Conservation (phyloP, 1,140 invertebrate genomes). For the Argopecten irradians region DNA sequence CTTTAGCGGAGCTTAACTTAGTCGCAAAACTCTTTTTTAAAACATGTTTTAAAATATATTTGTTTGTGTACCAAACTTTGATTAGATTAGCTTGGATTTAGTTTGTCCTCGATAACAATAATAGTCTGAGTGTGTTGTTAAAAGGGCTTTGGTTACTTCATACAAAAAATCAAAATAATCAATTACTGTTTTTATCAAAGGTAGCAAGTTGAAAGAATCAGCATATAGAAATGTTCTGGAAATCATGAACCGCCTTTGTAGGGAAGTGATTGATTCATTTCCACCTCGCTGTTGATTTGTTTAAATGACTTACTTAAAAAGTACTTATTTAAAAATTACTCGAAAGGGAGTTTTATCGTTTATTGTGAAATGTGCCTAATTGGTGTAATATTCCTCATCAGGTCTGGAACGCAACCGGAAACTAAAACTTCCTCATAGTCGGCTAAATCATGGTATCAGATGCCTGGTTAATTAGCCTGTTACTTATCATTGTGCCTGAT, state of each 20-base stretch:
- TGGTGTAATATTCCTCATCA: background rate
- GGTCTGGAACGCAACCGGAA: background rate
- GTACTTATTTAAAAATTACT: background rate
- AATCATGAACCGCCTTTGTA: background rate
- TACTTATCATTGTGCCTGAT: constrained; percentile 21
- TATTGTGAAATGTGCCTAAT: background rate
- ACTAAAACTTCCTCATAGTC: background rate
- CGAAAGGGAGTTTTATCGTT: background rate
- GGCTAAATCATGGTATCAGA: background rate
- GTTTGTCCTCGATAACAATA: too few relatives aligned
- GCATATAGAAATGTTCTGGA: too few relatives aligned
- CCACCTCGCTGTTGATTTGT: constrained; percentile 8
- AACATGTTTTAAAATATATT: too few relatives aligned
- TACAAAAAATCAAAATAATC: too few relatives aligned
- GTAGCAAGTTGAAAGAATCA: too few relatives aligned
- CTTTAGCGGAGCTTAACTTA: too few relatives aligned
- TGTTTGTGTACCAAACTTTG: too few relatives aligned
- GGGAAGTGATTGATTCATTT: constrained; percentile 10
- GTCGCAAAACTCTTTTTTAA: too few relatives aligned
- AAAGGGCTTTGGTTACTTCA: too few relatives aligned
- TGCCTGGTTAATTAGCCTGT: background rate
- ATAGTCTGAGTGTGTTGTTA: too few relatives aligned
- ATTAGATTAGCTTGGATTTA: too few relatives aligned
- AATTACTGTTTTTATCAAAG: too few relatives aligned
- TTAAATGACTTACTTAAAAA: background rate